phyloP scores from a whole-genome alignment of 2,888 invertebrate species.

The Rapana venosa region DNA sequence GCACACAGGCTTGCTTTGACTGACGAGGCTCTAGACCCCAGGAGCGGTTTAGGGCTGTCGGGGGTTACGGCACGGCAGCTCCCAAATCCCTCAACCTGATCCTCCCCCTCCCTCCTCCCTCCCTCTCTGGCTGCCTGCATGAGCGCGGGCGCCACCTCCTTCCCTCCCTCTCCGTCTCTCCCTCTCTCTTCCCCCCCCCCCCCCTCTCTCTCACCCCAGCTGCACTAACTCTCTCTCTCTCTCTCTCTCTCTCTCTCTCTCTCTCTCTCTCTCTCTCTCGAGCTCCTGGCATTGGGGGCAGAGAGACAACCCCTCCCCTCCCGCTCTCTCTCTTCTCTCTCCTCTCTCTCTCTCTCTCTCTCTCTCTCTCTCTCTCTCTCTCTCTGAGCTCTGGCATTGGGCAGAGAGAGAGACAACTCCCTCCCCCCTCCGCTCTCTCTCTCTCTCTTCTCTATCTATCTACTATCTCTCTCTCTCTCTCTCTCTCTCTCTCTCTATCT shows the following conservation, averaged over 20 bases:
- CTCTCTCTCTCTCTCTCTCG: not conserved
- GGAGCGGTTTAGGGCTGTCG: conserved; percentile 26
- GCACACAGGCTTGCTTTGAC: not conserved
- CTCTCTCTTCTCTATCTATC: not conserved
- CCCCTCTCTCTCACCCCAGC: not conserved
- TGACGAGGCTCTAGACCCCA: not conserved
- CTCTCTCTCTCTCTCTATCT: no score
- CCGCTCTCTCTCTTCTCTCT: not conserved
- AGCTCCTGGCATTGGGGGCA: no score
- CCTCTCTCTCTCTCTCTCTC: no score
- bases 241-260: not conserved
- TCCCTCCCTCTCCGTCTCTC: not conserved
- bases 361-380: not conserved
- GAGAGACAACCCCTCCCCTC: no score
- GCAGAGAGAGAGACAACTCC: no score
- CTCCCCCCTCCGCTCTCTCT: not conserved
- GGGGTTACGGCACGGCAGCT: conserved; percentile 10
- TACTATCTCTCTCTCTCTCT: not conserved
- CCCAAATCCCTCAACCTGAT: no score
- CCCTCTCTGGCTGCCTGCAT: not conserved
- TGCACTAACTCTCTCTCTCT: not conserved
- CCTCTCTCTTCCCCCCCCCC: not conserved
- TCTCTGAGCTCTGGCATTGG: not conserved
- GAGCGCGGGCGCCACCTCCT: not conserved
- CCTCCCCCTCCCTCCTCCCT: no score